Base-by-base conservation (phyloP, 2,888 invertebrate species). In the Galerucella calmariensis region DNA sequence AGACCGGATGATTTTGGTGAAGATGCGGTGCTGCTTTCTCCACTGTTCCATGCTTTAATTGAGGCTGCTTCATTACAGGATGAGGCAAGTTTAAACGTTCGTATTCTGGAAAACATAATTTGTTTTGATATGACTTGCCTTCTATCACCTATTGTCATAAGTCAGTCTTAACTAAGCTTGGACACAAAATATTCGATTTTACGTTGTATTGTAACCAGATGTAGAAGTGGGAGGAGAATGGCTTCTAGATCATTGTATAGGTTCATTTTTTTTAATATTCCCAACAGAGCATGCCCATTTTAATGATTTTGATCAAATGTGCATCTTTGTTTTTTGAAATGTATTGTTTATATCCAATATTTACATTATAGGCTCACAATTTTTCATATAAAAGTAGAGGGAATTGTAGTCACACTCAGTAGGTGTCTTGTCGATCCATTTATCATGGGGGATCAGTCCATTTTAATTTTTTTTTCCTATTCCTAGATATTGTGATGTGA, bases 1-100 rank as follows among this genome's bases (percentile, higher is more conserved):
- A 80, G 35, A 82, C 75, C 11, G 14, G 24, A 27, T 12, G 27
- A 10, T 14, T 16, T 14, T 1, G 51, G 5, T 12, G 51, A 48
- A 6, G 16, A 11, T 8, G 16, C n/a, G 27, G 27, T 27, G 41
- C 44, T 46, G n/a, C 63, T 63, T 63, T 46, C 44, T 66, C 27
- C 9, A 10, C 9, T n/a, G n/a, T 24, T 24, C 2, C 0, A 58
- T 24, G 9, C 16, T 8, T 58, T 58, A 24, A 24, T 16, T 20
- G 58, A 10, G 9, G 3, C 10, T 4, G 20, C 58, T n/a, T 58
- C 11, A 16, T 11, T 24, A 24, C 3, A 58, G 16, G 3, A n/a
- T 58, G 16, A n/a, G 9, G 59, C 58, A 58, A 24, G 27, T 58
- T 58, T 61, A 2, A 61, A 61, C 1, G 24, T 27, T 27, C 59